Evolutionary conservation across 2,113 vertebrate genomes (phyloP).

Genomic region (Ibidorhyncha struthersii): DNA sequence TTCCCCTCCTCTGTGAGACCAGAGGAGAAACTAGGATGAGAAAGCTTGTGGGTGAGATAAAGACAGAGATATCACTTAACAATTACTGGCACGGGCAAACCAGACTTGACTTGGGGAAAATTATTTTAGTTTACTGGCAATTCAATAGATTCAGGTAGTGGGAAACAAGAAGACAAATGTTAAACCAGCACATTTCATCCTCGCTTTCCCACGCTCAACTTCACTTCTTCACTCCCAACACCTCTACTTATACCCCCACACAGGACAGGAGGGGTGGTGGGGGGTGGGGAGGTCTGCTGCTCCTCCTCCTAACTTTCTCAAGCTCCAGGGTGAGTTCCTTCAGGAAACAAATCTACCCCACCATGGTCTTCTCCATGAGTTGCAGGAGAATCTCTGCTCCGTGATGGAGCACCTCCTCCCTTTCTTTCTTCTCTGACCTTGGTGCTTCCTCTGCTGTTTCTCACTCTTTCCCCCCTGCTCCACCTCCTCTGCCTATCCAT

Average conservation of each 20-base stretch:
- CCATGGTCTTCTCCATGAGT: background rate
- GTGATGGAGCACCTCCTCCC: background rate
- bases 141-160: background rate
- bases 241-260: background rate
- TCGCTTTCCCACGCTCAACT: rapidly evolving
- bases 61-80: background rate
- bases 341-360: background rate
- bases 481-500: background rate
- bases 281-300: background rate
- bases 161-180: background rate
- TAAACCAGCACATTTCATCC: background rate
- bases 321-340: background rate
- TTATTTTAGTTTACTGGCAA: background rate
- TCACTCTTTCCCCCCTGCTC: rapidly evolving
- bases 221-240: background rate
- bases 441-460: background rate
- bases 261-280: background rate
- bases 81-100: background rate
- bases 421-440: background rate
- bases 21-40: background rate
- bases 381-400: background rate
- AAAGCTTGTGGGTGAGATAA: background rate
- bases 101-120: background rate
- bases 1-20: background rate
- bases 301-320: background rate